Evolutionary conservation across 2,797 vertebrate genomes (phyloP), one percentile per base, ranked within the genome.

Genomic region (Girardinus metallicus): DNA sequence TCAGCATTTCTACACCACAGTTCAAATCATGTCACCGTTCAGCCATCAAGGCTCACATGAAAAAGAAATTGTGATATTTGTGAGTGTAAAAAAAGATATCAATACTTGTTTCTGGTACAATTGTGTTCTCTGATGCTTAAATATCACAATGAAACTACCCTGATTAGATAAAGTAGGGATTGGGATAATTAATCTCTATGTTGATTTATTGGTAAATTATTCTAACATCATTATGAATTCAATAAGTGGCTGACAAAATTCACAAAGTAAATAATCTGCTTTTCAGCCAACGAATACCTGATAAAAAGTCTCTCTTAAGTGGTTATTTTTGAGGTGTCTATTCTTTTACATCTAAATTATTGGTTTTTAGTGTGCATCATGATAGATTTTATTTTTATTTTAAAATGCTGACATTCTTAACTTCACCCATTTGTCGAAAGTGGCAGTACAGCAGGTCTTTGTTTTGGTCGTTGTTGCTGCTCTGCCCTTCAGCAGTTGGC

Each of bases 401-500:
- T 70, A 29, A 71, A 71, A 71, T 71, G 26, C 41, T 8, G 12
- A 13, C n/a, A 29, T 46, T 70, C 66, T 43, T 43, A 43, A 70
- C 39, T n/a, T 70, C 66, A 70, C 1, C 39, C 26, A 90, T 94
- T 93, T 91, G 88, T 94, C 88, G 88, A 85, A 80, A 83, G 78
- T 29, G 89, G 76, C 77, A 6, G 7, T 53, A 72, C 83, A 80
- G 72, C 78, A 80, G 78, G 81, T 70, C 74, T 79, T 89, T 88
- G 88, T 78, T 85, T 85, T 82, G 85, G 51, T 84, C 77, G 4
- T 18, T 39, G 47, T 77, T 86, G 77, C 77, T 47, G 53, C 83
- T 78, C 57, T 81, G 83, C 88, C 89, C 89, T 79, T 34, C 86
- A 91, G 88, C 86, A 39, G 70, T 83, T 72, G 68, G 77, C 80